Percentiles rank a stretch among this genome's conserved stretches.
phyloP scores from a whole-genome alignment of 2,113 vertebrate genomes.

The Larimichthys crocea region DNA sequence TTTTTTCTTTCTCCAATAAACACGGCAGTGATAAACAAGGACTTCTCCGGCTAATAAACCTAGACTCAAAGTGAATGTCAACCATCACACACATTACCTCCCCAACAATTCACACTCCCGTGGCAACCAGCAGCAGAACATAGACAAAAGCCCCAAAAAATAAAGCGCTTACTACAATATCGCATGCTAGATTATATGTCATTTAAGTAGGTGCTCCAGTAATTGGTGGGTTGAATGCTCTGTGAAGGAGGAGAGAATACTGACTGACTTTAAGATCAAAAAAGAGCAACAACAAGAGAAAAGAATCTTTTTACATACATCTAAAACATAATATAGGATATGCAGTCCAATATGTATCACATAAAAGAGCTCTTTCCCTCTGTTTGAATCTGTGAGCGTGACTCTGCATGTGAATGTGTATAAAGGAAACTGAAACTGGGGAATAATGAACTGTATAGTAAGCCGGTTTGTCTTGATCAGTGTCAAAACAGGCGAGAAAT shows the following conservation, averaged over 20 bases:
- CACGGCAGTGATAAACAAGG: constrained; percentile 49
- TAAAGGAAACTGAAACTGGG: not conserved
- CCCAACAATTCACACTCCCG: constrained; percentile 17
- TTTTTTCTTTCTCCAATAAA: constrained; percentile 61
- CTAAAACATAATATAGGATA: not conserved
- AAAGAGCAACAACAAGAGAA: not conserved
- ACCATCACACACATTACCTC: not conserved
- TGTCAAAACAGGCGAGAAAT: not conserved
- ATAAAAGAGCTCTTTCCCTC: not conserved
- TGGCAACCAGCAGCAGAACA: not conserved
- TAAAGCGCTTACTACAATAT: not conserved
- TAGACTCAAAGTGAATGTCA: constrained; percentile 52
- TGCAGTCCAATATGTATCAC: not conserved
- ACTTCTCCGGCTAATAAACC: constrained; percentile 47
- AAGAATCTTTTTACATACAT: not conserved
- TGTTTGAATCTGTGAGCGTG: not conserved
- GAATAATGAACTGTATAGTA: not conserved
- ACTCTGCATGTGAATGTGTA: not conserved
- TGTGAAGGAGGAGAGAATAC: not conserved
- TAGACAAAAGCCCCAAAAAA: not conserved
- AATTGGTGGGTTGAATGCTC: not conserved
- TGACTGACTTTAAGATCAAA: not conserved
- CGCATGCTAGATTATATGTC: not conserved
- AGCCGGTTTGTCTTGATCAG: not conserved
- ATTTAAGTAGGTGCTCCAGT: not conserved